A percentile compares a stretch with the other conserved stretches of the same genome.
phyloP scores from a whole-genome alignment of 2,797 vertebrate genomes.

The Parambassis ranga region DNA sequence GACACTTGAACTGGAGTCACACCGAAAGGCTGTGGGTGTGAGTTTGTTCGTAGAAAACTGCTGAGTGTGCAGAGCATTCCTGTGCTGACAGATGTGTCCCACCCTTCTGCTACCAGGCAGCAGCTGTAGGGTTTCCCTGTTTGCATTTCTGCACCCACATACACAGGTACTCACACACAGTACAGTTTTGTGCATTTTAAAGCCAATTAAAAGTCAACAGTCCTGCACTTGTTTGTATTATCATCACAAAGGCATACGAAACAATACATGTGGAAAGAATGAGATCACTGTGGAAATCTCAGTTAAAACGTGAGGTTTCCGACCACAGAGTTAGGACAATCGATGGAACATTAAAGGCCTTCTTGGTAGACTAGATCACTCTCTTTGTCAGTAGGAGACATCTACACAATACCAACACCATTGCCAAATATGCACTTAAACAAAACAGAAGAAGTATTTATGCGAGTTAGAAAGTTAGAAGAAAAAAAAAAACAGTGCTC shows the following conservation, averaged over 20 bases:
- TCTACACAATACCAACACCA: background rate
- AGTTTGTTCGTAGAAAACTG: constrained; percentile 27
- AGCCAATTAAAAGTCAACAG: background rate
- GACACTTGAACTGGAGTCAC: constrained; percentile 15
- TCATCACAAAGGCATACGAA: background rate
- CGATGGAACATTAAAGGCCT: constrained; percentile 44
- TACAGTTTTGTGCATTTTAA: background rate
- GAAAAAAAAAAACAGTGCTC: background rate
- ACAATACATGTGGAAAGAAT: constrained; percentile 19
- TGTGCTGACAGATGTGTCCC: constrained; percentile 56
- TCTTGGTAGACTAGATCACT: constrained; percentile 17
- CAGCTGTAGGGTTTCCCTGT: constrained; percentile 74
- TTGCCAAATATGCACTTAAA: background rate
- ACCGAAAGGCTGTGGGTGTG: background rate
- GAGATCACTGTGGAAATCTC: constrained; percentile 11
- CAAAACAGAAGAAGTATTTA: background rate
- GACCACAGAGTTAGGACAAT: constrained; percentile 20
- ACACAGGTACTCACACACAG: constrained; percentile 13
- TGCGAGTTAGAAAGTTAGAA: background rate
- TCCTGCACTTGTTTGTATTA: background rate
- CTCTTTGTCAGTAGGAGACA: background rate
- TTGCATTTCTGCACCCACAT: constrained; percentile 11
- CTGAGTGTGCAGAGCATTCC: constrained; percentile 63
- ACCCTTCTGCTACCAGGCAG: constrained; percentile 75
- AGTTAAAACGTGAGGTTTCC: constrained; percentile 8